Base-by-base conservation (phyloP, 2,888 invertebrate genomes). In the Mesoligia furuncula region DNA sequence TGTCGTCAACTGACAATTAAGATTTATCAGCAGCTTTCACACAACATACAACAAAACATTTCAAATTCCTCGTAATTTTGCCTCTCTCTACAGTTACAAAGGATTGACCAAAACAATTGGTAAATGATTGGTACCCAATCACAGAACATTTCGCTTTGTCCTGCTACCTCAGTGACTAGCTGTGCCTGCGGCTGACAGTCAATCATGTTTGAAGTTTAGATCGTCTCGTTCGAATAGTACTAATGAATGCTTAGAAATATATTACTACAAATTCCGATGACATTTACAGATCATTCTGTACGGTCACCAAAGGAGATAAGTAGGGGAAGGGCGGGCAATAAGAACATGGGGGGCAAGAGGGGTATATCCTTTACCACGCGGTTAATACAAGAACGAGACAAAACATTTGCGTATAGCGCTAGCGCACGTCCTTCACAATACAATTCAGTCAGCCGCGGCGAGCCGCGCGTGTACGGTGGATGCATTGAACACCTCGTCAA, bases 61-160 rank as follows among this genome's bases (percentile, higher is more conserved):
- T 31, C 15, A 20, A 64, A 48, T 45, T 36, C 2, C 36, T 68
- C 39, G 17, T 64, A 61, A 71, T 61, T 73, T 62, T 39, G 36
- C 51, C 45, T 17, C 24, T 36, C 8, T 24, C 59, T 42, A n/a
- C n/a, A 62, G 20, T 64, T 13, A 61, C 84, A 78, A 78, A 62
- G n/a, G 61, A 9, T 20, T 72, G 84, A 27, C n/a, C 75, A 67
- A 75, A 79, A 79, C 66, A 67, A 67, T 83, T 57, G 67, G 36
- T 68, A 75, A 71, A 70, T 72, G 42, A 11, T 42, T 11, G 72
- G 70, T 57, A 64, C 27, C 54, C 80, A 75, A 84, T 76, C 75
- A 76, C 45, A 75, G 73, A 64, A 62, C 65, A 66, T 62, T 86
- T 75, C 8, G 75, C 75, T 75, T 84, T 84, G 80, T 84, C 31